phyloP scores from a whole-genome alignment of 2,113 vertebrate species.

The Miniopterus natalensis region DNA sequence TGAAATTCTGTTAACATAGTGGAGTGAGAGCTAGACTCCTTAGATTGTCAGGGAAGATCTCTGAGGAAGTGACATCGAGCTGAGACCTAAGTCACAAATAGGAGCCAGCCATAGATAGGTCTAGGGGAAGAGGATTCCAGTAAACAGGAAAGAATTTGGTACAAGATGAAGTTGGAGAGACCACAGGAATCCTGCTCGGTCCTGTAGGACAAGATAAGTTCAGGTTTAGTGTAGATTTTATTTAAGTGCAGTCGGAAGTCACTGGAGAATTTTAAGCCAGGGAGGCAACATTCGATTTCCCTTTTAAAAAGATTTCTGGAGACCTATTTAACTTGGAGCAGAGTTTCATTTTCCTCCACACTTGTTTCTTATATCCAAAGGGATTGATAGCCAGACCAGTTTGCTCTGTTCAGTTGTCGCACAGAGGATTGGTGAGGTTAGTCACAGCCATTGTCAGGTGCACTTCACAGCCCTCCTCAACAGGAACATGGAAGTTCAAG shows the following conservation, averaged over 20 bases:
- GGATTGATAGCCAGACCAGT: not conserved
- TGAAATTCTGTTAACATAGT: not conserved
- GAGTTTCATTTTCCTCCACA: constrained; percentile 17
- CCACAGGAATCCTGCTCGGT: not conserved
- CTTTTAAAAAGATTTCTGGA: constrained; percentile 43
- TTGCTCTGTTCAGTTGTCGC: not conserved
- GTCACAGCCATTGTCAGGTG: not conserved
- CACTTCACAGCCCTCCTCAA: not conserved
- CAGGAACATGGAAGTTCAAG: not conserved
- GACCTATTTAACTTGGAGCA: constrained; percentile 1
- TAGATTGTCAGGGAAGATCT: constrained; percentile 1
- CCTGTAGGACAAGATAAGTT: constrained; percentile 1
- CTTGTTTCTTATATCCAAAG: constrained; percentile 5
- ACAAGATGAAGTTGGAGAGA: not conserved
- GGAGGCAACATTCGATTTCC: constrained; percentile 28
- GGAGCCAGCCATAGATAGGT: not conserved
- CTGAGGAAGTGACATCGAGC: constrained; percentile 35
- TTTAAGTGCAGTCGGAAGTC: constrained; percentile 40
- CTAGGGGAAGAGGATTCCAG: not conserved
- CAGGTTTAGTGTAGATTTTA: constrained; percentile 50
- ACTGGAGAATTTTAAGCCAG: constrained; percentile 57
- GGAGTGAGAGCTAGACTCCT: not conserved
- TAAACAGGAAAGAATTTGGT: not conserved
- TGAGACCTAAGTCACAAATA: constrained; percentile 37
- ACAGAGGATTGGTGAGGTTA: not conserved